Evolutionary conservation across 2,797 vertebrate species (phyloP), one percentile per base, ranked within the genome.

Genomic region (Notolabrus celidotus): DNA sequence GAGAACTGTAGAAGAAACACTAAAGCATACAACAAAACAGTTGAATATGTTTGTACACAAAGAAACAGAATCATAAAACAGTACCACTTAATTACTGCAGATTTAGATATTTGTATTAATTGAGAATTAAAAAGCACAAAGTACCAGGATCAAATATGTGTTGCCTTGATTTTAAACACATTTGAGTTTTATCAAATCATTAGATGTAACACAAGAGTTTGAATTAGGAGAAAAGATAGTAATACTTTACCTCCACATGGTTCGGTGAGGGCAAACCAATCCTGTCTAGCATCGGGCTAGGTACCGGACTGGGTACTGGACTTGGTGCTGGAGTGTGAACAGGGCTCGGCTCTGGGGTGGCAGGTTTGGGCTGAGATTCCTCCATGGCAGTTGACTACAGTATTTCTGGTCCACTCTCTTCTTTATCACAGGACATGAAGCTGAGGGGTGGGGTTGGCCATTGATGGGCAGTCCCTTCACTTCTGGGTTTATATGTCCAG

Each of bases 181-280:
- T n/a, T 51, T 31, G 17, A 16, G 23, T 34, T 27, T 36, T 29
- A 10, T 22, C 2, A 43, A 1, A 3, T 16, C 12, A 23, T 25
- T 31, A 11, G 16, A n/a, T 10, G 17, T 36, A 12, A 34, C 11
- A 60, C 2, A 3, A 29, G 1, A 50, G n/a, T 8, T 14, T 5
- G 22, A 46, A 22, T 14, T 14, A 41, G 17, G 36, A 7, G 15
- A 23, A 62, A 5, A 20, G 4, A 41, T 2, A 29, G 3, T 73
- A 59, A 53, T 47, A 73, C 42, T 36, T 10, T 83, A 95, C 94
- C 90, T 94, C 92, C 11, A 91, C 86, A 81, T 94, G 89, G 71
- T 95, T 94, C 19, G 72, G 79, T 59, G 86, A 25, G 16, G 86
- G 84, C 14, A 86, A 38, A 54, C 71, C 1, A 5, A 83, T 73